Evolutionary conservation across 2,113 vertebrate genomes (phyloP), one percentile per base, ranked within the genome.

Genomic region (Irena cyanogastra): DNA sequence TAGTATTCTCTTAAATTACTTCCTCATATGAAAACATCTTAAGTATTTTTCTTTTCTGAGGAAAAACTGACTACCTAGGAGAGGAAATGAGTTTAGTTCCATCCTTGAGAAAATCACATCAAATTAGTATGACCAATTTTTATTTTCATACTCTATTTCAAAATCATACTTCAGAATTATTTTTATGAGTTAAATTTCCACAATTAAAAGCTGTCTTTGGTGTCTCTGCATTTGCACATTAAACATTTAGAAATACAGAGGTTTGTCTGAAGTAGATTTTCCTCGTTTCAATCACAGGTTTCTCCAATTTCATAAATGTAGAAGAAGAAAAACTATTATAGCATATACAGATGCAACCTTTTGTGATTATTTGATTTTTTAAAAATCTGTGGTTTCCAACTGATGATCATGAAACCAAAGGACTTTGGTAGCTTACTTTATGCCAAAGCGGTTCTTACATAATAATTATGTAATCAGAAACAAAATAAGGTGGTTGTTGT

Each of bases 241-340:
- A 92, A 44, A 76, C 31, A 57, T 16, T 31, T 56, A 83, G 89
- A 96, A 95, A 97, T 52, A 96, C 24, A 97, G 95, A 97, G 52
- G 30, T 95, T 81, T 96, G 12, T 89, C 56, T 81, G 44, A 81
- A 92, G 39, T 13, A 57, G 77, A 75, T 53, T 74, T 39, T 69
- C 18, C 12, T 78, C 24, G 89, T 87, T 90, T 91, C 75, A 75
- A 52, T 60, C 89, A 94, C 53, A 94, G 17, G 37, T 57, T 81
- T 95, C 26, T 63, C 33, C 28, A 64, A 33, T 78, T 89, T 59
- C 54, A 54, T 52, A 37, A 91, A 57, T 45, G 23, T 78, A 91
- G 69, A 90, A 92, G 49, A 82, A 81, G n/a, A 91, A 91, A 81
- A 93, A 78, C 64, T 47, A 65, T 30, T 57, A 60, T 0, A 1